Evolutionary conservation across 2,888 invertebrate genomes (phyloP), one percentile per base, ranked within the genome.

Genomic region (Leucania comma): DNA sequence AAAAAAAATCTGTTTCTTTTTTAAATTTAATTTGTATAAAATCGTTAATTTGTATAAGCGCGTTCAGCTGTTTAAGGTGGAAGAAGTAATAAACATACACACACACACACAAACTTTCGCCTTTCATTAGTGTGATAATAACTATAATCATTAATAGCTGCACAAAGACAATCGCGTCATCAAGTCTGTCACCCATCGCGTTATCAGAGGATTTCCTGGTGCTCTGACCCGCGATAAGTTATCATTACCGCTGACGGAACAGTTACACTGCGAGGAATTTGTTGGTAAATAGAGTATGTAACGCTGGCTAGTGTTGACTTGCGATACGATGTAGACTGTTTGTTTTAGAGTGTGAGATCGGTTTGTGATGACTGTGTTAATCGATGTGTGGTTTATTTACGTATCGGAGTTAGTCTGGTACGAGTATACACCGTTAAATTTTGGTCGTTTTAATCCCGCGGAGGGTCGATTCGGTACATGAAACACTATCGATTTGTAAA

Each of bases 151-250:
- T 12, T 38, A 64, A 61, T 38, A 61, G 51, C 26, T 26, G 2
- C 3, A 72, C 51, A 38, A 53, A 35, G 4, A 20, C 26, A 17
- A 54, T 51, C 24, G 38, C 61, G 72, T 77, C 81, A 50, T 42
- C 51, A 62, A 53, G 78, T 81, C 78, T 72, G 61, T 46, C 59
- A 42, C 38, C 46, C 64, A 60, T 50, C 73, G 51, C n/a, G 32
- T 74, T 80, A 77, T 84, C 77, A 53, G 26, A 80, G 83, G 77
- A 84, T 77, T 82, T 84, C 83, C 83, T 84, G 82, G 63, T 50
- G 57, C 46, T 59, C 48, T 74, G 73, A 68, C 82, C 78, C 54
- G 32, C 29, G 70, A 75, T 63, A 77, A 24, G 48, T 61, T 77
- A 74, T 65, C 74, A 29, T 22, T 61, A 65, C 46, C 72, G 46